These are phyloP conservation scores for Thymelicus lineola DNA, from an alignment of 2,888 invertebrate species.

Conservation along the genomic window DNA sequence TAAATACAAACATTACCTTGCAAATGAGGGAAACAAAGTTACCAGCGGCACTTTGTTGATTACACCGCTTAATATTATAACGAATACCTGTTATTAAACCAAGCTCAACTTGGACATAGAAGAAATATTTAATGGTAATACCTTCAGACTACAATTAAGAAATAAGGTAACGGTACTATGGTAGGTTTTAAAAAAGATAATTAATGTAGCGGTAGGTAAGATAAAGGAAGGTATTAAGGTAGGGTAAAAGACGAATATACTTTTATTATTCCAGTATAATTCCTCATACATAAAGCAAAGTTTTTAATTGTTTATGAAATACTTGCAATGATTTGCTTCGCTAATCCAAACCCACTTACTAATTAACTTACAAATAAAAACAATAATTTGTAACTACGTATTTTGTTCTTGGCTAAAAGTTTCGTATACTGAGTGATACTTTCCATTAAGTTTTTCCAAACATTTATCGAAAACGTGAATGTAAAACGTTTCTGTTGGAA, in stretches of 20 bases:
- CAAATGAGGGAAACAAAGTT: conserved; percentile 57
- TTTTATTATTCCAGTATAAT: background rate
- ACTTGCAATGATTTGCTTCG: no score
- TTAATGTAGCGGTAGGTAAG: no score
- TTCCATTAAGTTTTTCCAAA: conserved; percentile 1
- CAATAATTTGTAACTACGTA: no score
- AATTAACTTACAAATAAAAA: no score
- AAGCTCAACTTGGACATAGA: conserved; percentile 1
- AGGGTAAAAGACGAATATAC: background rate
- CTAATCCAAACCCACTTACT: no score
- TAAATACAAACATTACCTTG: conserved; percentile 59
- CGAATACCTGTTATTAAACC: conserved; percentile 10
- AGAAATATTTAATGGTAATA: conserved; percentile 6
- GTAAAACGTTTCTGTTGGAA: conserved; percentile 21
- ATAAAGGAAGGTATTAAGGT: no score
- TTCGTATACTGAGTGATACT: background rate
- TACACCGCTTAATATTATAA: conserved; percentile 45
- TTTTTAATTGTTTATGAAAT: no score
- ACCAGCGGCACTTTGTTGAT: conserved; percentile 57
- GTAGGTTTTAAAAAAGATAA: no score
- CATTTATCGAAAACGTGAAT: conserved; percentile 17
- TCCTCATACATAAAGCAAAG: background rate
- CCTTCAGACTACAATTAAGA: background rate
- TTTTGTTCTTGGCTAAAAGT: no score
- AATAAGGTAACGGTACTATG: no score